Evolutionary conservation across 30 jellyfish, hydroid and myxozoan genomes (phyloP).

Genomic region (Aurelia sp.): DNA sequence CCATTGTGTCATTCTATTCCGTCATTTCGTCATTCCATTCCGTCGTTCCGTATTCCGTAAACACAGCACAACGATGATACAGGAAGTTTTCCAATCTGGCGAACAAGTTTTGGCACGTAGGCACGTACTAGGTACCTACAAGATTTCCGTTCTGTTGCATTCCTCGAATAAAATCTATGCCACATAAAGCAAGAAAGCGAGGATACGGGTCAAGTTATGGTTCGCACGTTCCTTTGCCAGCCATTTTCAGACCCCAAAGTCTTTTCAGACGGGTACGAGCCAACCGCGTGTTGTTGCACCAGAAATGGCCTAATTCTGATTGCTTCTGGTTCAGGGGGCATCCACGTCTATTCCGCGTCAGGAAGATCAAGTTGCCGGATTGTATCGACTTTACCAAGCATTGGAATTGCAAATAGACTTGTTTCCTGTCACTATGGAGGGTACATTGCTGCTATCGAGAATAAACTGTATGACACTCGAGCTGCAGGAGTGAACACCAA

Average conservation of each 20-base stretch:
- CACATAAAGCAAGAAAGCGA: too few relatives aligned
- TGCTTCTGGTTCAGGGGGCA: constrained; percentile 61
- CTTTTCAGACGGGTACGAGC: constrained; percentile 86
- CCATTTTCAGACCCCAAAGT: constrained; percentile 85
- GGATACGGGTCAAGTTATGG: constrained; percentile 40
- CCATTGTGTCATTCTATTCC: too few relatives aligned
- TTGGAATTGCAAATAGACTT: constrained; percentile 71
- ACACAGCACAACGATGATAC: too few relatives aligned
- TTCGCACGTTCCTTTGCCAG: constrained; percentile 92
- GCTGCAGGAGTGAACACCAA: constrained; percentile 33
- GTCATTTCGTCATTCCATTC: too few relatives aligned
- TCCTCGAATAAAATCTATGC: too few relatives aligned
- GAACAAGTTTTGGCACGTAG: too few relatives aligned
- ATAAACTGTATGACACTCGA: constrained; percentile 57
- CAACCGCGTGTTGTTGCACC: constrained; percentile 81
- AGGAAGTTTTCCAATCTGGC: too few relatives aligned
- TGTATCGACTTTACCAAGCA: constrained; percentile 46
- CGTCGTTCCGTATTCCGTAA: too few relatives aligned
- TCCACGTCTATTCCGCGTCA: constrained; percentile 60
- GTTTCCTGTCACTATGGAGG: constrained; percentile 51
- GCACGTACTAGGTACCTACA: too few relatives aligned
- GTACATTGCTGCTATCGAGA: constrained; percentile 75
- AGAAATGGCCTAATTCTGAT: constrained; percentile 70
- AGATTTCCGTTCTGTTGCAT: too few relatives aligned
- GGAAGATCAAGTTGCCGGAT: constrained; percentile 60